Evolutionary conservation across 1,140 invertebrate species (phyloP).

Genomic region (Philopotamus ludificatus): DNA sequence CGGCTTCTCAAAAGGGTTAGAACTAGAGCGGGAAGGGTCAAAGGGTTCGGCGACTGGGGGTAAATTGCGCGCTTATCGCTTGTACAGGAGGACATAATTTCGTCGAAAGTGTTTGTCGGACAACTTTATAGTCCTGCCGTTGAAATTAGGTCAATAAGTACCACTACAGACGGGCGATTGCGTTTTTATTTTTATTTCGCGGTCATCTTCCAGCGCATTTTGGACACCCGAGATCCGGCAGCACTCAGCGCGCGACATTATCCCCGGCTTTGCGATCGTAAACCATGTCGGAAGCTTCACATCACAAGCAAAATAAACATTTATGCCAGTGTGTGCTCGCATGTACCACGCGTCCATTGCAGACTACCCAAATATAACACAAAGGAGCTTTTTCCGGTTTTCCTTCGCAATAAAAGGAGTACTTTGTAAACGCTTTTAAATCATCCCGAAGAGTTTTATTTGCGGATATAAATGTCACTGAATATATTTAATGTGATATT

Average conservation of each 20-base stretch:
- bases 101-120: not conserved
- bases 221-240: too few species aligned
- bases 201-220: too few species aligned
- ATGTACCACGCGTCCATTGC: too few species aligned
- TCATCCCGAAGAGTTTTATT: not conserved
- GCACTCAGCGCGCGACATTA: not conserved
- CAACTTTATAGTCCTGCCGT: not conserved
- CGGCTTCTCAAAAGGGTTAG: not conserved
- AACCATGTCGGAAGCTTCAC: not conserved
- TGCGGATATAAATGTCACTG: not conserved
- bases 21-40: not conserved
- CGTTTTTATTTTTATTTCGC: too few species aligned
- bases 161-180: too few species aligned
- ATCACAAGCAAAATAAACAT: too few species aligned
- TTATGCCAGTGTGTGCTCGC: too few species aligned
- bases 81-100: not conserved
- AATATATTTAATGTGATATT: not conserved
- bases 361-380: not conserved
- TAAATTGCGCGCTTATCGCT: not conserved
- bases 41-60: not conserved
- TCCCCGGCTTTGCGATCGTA: not conserved
- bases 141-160: not conserved
- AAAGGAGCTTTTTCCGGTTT: not conserved
- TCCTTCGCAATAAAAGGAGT: not conserved
- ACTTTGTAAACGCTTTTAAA: not conserved